Base-by-base conservation (phyloP, 2,113 vertebrate species). In the Cyprinodon brontotheroides region DNA sequence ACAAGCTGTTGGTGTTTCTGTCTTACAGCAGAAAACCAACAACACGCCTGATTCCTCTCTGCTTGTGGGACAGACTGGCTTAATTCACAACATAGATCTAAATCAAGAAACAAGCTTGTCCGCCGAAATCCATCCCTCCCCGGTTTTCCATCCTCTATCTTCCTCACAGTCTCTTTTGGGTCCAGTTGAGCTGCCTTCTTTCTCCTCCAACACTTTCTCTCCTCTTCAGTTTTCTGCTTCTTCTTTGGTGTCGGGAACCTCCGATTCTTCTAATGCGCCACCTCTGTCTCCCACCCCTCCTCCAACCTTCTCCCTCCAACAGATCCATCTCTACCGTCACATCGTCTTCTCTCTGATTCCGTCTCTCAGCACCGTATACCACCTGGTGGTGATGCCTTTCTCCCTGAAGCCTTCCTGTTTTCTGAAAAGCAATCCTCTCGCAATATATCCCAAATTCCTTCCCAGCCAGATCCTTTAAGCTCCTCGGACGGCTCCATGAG, bases 251-350 rank as follows among this genome's bases (percentile, higher is more conserved):
- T 72, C 76, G 48, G 62, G 10, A n/a, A 63, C 11, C 59, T 60
- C 45, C 65, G 76, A 47, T 43, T 11, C 79, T 9, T 29, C 79
- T 73, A 17, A 50, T 40, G 41, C 73, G 71, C 66, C 84, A 47
- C 70, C 48, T 60, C 50, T n/a, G 3, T 75, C 84, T 68, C 65
- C 37, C 2, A 68, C 80, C 68, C 37, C 2, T 70, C 80, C 68
- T 75, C 17, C 0, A 72, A 60, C 37, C 61, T 64, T 80, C 73
- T 78, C 29, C 29, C 29, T 29, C 29, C 29, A 29, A 29, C 14
- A 36, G 74, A 77, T 70, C 36, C 36, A 4, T 48, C 79, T 40
- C 41, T 3, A 3, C 29, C 39, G 22, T 71, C 73, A 17, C 74
- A 50, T 74, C 43, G 63, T 69, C 17, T 60, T 39, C 53, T 37